Base-by-base conservation (phyloP, 2,888 invertebrate genomes). In the Listrodromus nycthemerus region DNA sequence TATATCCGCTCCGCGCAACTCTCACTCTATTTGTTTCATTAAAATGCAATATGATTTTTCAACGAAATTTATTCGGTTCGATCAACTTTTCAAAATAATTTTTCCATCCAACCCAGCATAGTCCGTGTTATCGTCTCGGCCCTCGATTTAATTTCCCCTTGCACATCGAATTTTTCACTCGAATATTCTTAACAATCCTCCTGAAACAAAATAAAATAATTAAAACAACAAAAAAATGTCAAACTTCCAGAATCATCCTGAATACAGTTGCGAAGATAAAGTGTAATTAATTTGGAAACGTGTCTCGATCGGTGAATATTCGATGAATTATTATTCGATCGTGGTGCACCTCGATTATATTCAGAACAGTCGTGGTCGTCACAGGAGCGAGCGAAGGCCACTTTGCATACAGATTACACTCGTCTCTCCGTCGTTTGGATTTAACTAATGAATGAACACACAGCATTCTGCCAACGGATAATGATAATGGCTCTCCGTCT, bases 401-500 rank as follows among this genome's bases (percentile, higher is more conserved):
- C 61, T 77, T 73, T 71, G 61, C 77, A 61, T 73, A 73, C 16
- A 30, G 41, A 71, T 37, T 33, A 19, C 27, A 48, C 58, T 58
- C 58, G 58, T 58, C 27, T 5, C 27, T 24, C 33, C 5, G 66
- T 37, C 71, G 63, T 50, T 76, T 82, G 33, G 65, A 65, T 66
- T 75, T 79, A 70, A 82, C 70, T 79, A 70, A 79, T 82, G 74
- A 79, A 83, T 83, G 83, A 83, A 83, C 74, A 70, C 58, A 58
- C 27, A 45, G 69, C 63, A 27, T 74, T 79, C 74, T 21, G 70
- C 74, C 70, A 70, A 79, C 70, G 74, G 70, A 75, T 65, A 74
- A 74, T 67, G 58, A 69, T 70, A 70, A 70, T 55, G 55, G 41
- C 74, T 74, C 41, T 45, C 27, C 67, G 69, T 73, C 66, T 82